Conservation (phyloP, 2,113 vertebrate genomes). For the Lipotes vexillifer region DNA sequence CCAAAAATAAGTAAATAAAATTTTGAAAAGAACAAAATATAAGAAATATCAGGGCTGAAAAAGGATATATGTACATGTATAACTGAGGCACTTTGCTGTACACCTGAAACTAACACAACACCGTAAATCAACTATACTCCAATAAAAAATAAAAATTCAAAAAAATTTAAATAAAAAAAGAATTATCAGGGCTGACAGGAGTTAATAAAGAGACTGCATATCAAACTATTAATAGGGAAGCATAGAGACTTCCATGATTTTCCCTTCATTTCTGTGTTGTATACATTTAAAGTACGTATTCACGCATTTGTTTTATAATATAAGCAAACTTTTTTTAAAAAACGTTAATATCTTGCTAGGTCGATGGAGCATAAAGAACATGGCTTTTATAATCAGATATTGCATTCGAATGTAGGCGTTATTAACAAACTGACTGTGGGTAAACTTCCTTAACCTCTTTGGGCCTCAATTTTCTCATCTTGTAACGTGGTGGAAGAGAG, state of each 20-base stretch:
- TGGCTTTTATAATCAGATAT: background rate
- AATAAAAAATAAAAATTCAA: no score
- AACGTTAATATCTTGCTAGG: background rate
- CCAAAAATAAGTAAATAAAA: no score
- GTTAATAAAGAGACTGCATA: background rate
- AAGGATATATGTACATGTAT: no score
- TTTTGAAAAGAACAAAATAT: no score
- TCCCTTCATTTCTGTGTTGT: background rate
- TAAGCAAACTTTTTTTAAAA: background rate
- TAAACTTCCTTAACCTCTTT: background rate
- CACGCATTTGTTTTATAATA: background rate
- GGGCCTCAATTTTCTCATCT: background rate
- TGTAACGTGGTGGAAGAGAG: background rate
- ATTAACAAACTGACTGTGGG: background rate
- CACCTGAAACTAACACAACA: no score
- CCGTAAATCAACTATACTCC: no score
- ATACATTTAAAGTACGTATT: background rate
- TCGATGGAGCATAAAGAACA: background rate
- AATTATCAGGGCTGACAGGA: background rate
- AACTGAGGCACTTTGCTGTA: no score
- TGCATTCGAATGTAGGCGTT: background rate
- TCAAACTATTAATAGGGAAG: background rate
- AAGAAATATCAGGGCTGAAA: no score
- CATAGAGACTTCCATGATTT: background rate
- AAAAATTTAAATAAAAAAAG: background rate